A percentile compares a stretch with the other conserved stretches of the same genome.
Evolutionary conservation across 2,113 vertebrate species (phyloP).

Genomic region (Phylloscopus trochilus): DNA sequence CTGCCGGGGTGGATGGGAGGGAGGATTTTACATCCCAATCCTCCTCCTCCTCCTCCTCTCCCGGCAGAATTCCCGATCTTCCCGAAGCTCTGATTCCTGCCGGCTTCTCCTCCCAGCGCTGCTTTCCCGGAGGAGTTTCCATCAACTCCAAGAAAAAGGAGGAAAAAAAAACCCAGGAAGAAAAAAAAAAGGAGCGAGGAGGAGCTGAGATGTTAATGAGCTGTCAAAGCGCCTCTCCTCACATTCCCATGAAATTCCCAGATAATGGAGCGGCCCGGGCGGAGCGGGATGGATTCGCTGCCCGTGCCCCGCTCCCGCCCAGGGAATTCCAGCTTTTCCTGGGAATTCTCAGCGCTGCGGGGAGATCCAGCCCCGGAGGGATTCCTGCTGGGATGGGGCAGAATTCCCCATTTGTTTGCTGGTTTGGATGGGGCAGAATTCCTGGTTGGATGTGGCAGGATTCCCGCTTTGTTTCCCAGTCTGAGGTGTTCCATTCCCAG

Average conservation of each 20-base stretch:
- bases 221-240: constrained; percentile 10
- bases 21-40: not conserved
- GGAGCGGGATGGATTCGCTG: constrained; percentile 52
- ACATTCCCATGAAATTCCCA: constrained; percentile 65
- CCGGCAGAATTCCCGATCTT: not conserved
- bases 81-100: not conserved
- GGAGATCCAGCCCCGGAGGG: no score
- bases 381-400: no score
- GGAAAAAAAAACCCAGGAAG: not conserved
- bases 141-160: constrained; percentile 50
- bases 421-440: no score
- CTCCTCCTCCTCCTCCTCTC: not conserved
- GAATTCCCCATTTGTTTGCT: not conserved
- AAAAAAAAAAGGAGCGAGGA: not conserved
- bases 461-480: not conserved
- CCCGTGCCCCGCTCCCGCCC: no score
- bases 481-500: no score
- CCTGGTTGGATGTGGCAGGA: no score
- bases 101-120: constrained; percentile 13
- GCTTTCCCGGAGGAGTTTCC: constrained; percentile 64
- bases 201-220: no score
- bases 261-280: constrained; percentile 62
- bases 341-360: not conserved
- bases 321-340: not conserved
- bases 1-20: not conserved